Evolutionary conservation across 2,113 vertebrate genomes (phyloP), one percentile per base, ranked within the genome.

Genomic region (Pelvicachromis taeniatus): DNA sequence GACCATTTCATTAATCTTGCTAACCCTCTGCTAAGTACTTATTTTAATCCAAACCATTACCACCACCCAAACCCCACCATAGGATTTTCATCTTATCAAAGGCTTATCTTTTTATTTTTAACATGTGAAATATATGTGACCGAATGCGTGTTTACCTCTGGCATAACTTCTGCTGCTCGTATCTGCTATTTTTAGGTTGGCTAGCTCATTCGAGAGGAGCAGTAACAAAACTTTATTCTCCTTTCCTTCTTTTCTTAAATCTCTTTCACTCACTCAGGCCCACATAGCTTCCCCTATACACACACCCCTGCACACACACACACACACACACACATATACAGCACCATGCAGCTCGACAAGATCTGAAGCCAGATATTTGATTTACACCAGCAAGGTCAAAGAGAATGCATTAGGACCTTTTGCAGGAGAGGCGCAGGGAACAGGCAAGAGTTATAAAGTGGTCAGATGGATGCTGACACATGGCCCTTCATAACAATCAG

Each of bases 401-500:
- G 92, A 91, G 94, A 93, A 95, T 95, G 95, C 96, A 96, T 96
- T 96, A 96, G 89, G 90, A 90, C 93, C 90, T 93, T 92, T 89
- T 89, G 93, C 88, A 89, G 81, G 50, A 91, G 89, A 90, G 86
- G 77, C 31, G 1, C 89, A 85, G 88, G 73, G 91, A 95, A 84
- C 85, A 52, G 68, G 79, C 80, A 81, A 83, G 91, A 95, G 89
- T 94, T 96, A 94, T 92, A 93, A 94, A 96, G 94, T 95, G 94
- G 87, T 87, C 75, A 82, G 80, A 91, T 83, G 90, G 90, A 93
- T 87, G 89, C 92, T 91, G 92, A 95, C 93, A 94, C 88, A 89
- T 63, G 86, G 87, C 84, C 92, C 92, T 95, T 95, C 94, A 95
- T 94, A 95, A 95, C 94, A 93, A 93, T 94, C 94, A 92, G 89